phyloP scores from a whole-genome alignment of 2,888 invertebrate species.

The Acrobasis suavella region DNA sequence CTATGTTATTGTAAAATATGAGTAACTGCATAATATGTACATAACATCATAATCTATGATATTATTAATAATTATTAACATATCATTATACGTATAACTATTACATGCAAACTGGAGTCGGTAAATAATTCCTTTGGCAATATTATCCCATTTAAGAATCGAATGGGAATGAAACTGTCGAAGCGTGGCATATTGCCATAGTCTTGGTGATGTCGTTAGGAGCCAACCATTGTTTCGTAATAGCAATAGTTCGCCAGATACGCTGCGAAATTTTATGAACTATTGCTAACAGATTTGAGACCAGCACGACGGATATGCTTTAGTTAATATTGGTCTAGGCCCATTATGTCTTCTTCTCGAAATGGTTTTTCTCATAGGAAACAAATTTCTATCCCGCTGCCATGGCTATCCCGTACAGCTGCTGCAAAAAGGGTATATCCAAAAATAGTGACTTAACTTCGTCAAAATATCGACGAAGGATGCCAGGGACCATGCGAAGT shows the following conservation, averaged over 20 bases:
- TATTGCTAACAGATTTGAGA: slow-evolving; percentile 43
- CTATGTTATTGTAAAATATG: not conserved
- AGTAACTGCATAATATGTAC: not conserved
- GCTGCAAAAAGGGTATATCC: too few relatives aligned
- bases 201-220: slow-evolving; percentile 33
- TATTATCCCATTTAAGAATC: slow-evolving; percentile 1
- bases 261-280: slow-evolving; percentile 51
- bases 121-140: slow-evolving; percentile 3
- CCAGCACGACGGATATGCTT: slow-evolving; percentile 42
- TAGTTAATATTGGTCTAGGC: too few relatives aligned
- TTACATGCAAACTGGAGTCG: not conserved
- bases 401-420: too few relatives aligned
- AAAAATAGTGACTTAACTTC: too few relatives aligned
- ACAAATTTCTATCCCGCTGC: too few relatives aligned
- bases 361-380: too few relatives aligned
- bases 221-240: slow-evolving; percentile 57
- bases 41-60: not conserved
- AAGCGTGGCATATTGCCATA: slow-evolving; percentile 55
- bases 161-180: slow-evolving; percentile 34
- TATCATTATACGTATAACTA: not conserved
- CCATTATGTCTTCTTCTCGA: too few relatives aligned
- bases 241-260: slow-evolving; percentile 30
- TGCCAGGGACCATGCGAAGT: too few relatives aligned
- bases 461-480: too few relatives aligned
- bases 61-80: not conserved